These are phyloP conservation scores for Lissocephala sabroskyi DNA, from an alignment of 2,888 invertebrate genomes.

Conservation along the genomic window DNA sequence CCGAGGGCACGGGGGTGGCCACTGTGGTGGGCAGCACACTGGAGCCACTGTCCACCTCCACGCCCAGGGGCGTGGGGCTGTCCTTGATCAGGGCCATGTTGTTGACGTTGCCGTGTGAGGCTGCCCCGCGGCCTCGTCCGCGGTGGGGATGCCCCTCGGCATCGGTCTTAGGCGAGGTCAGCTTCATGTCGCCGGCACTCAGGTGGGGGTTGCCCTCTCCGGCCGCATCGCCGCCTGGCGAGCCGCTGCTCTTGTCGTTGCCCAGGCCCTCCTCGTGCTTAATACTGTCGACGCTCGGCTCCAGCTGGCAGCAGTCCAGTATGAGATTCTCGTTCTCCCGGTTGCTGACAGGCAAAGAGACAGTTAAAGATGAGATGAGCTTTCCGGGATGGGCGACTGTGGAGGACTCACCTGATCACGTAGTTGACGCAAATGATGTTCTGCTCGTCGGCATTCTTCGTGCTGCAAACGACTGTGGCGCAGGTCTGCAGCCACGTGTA, in stretches of 20 bases:
- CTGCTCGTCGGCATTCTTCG: slow-evolving; percentile 96
- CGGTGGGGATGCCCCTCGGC: slow-evolving; percentile 59
- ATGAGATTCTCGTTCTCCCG: slow-evolving; percentile 90
- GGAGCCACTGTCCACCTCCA: slow-evolving; percentile 46
- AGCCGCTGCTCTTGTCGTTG: slow-evolving; percentile 87
- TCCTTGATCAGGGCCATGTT: slow-evolving; percentile 66
- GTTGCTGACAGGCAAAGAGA: slow-evolving; percentile 41
- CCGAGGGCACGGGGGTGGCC: slow-evolving; percentile 38
- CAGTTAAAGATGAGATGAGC: background rate
- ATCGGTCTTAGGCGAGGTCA: slow-evolving; percentile 73
- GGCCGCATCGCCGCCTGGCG: slow-evolving; percentile 86
- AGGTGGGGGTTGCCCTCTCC: slow-evolving; percentile 71
- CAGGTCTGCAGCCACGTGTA: slow-evolving; percentile 98
- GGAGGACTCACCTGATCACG: slow-evolving; percentile 85
- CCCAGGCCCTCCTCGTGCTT: slow-evolving; percentile 82
- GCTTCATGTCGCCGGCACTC: slow-evolving; percentile 65
- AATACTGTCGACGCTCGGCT: slow-evolving; percentile 82
- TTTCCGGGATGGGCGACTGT: no score
- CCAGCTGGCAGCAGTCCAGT: slow-evolving; percentile 94
- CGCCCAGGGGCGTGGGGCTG: slow-evolving; percentile 49
- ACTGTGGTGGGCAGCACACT: slow-evolving; percentile 52
- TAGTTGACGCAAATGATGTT: slow-evolving; percentile 98
- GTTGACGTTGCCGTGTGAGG: slow-evolving; percentile 48
- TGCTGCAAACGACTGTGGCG: slow-evolving; percentile 95
- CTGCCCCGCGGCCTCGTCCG: slow-evolving; percentile 63